Base-by-base conservation (phyloP, 2,797 vertebrate genomes). In the Cyprinella venusta region DNA sequence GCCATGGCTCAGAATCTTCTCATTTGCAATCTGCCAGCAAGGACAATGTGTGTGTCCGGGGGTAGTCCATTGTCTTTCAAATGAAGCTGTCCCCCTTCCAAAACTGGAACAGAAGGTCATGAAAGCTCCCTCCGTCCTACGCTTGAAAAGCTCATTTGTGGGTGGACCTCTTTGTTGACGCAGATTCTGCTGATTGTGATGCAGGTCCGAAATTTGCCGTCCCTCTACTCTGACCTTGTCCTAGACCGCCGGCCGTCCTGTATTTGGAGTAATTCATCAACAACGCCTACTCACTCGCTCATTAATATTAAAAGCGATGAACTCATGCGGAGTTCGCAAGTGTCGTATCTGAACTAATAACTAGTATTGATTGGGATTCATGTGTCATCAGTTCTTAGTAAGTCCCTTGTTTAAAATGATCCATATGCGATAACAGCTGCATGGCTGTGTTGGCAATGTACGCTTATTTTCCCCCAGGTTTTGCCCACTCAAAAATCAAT, bases 51-150 rank as follows among this genome's bases (percentile, higher is more conserved):
- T 88, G 86, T 91, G 90, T 92, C 92, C 89, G 80, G 40, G 1
- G 64, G 84, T 76, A 65, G 81, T 83, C 84, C 89, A 90, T 94
- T 94, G 92, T 94, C 89, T 92, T 92, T 90, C 88, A 93, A 94
- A 95, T 94, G 90, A 94, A 94, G 92, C 91, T 94, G 92, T 93
- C 92, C 19, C 54, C 92, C 90, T 92, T 87, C 79, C 5, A 36
- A 86, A 89, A 88, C 87, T 88, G 90, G 90, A 92, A 93, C 93
- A 94, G 93, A 92, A 91, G 91, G 93, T 88, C 79, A 67, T 85
- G 88, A 86, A 89, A 84, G 81, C 87, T 86, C 88, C 89, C 90
- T 91, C 89, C 90, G 89, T 89, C 89, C 89, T 71, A 71, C 1
- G 86, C 56, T 83, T 85, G 61, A 89, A 79, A 90, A 79, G 79